Conservation (phyloP, 2,888 invertebrate species). For the Germaria angustata region DNA sequence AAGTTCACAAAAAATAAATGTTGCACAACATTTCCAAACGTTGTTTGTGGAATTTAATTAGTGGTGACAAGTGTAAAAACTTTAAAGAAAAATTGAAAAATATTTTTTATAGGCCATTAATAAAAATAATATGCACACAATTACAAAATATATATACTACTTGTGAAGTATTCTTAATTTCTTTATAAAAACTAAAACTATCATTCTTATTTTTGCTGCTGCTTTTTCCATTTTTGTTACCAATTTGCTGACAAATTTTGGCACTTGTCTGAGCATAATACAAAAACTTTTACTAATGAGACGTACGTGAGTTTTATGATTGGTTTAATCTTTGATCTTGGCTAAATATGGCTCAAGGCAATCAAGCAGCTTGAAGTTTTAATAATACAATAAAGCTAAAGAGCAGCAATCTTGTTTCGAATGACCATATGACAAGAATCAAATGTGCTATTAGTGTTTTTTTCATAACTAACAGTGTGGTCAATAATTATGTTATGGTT, state of each 20-base stretch:
- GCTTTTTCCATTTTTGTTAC: background rate
- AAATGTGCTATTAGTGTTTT: background rate
- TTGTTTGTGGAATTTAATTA: conserved; percentile 64
- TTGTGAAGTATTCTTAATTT: background rate
- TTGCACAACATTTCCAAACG: background rate
- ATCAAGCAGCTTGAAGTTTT: conserved; percentile 10
- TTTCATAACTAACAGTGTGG: background rate
- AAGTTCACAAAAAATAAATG: background rate
- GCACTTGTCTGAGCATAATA: conserved; percentile 30
- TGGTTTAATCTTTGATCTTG: background rate
- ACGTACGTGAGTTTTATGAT: conserved; percentile 55
- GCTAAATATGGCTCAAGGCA: background rate
- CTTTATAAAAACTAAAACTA: background rate
- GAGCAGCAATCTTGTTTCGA: background rate
- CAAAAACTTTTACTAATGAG: conserved; percentile 57
- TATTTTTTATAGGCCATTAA: conserved; percentile 9
- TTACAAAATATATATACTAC: conserved; percentile 23
- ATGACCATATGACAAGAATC: background rate
- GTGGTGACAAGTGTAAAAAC: conserved; percentile 55
- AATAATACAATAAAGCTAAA: conserved; percentile 2
- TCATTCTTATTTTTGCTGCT: background rate
- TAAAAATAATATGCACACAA: background rate
- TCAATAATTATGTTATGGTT: conserved; percentile 5
- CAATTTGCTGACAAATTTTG: conserved; percentile 40
- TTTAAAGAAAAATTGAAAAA: background rate